Evolutionary conservation across 2,797 vertebrate species (phyloP).

Genomic region (Thamnophis elegans): DNA sequence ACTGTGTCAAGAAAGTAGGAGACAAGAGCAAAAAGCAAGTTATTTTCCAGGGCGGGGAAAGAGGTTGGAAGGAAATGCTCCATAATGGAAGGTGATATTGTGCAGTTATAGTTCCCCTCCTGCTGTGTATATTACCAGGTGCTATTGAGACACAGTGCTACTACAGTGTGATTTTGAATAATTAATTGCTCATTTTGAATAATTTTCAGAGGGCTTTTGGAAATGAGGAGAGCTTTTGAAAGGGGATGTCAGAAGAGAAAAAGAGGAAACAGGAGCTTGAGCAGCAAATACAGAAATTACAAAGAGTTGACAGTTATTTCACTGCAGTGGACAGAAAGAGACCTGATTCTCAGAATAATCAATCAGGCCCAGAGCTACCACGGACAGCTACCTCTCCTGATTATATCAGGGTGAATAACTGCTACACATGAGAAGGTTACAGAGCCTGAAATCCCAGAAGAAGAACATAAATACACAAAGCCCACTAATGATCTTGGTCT

Average conservation of each 20-base stretch:
- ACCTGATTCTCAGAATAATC: not conserved
- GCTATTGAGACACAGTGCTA: not conserved
- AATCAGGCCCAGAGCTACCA: not conserved
- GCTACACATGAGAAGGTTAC: not conserved
- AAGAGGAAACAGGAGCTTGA: not conserved
- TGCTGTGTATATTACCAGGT: not conserved
- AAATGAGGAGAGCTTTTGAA: not conserved
- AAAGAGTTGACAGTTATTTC: not conserved
- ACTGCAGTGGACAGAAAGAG: not conserved
- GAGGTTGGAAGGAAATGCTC: not conserved
- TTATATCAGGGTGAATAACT: not conserved
- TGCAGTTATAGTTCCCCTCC: not conserved
- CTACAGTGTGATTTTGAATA: not conserved
- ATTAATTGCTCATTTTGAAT: not conserved
- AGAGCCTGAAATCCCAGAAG: not conserved
- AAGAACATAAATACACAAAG: constrained; percentile 1
- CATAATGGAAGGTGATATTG: not conserved
- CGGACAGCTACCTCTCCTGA: not conserved
- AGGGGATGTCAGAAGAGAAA: not conserved
- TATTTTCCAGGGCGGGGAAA: not conserved
- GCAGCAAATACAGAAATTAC: not conserved
- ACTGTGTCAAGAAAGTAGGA: not conserved
- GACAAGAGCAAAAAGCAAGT: not conserved
- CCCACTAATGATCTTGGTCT: not conserved
- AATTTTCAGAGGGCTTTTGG: not conserved